Evolutionary conservation across 2,113 vertebrate species (phyloP).

Genomic region (Pelobates fuscus): DNA sequence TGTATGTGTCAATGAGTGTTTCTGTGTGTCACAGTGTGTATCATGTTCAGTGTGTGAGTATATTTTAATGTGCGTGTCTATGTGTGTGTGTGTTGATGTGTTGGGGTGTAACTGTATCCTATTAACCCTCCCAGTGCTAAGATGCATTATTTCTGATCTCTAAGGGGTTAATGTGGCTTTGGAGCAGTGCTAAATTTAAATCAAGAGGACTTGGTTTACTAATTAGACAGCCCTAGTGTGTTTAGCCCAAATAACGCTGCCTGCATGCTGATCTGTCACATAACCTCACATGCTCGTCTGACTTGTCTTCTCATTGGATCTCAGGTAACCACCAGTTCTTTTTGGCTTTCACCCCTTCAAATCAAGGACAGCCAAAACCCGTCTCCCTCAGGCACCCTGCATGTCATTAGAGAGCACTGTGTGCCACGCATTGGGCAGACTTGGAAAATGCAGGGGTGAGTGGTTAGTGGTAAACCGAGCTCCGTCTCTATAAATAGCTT

Average conservation of each 20-base stretch:
- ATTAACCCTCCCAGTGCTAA: no score
- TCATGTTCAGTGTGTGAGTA: no score
- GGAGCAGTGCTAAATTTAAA: not conserved
- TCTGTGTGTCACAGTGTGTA: no score
- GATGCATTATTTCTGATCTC: no score
- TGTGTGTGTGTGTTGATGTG: no score
- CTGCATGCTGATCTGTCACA: constrained; percentile 39
- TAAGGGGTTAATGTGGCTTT: constrained; percentile 7
- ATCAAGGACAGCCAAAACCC: constrained; percentile 18
- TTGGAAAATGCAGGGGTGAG: constrained; percentile 22
- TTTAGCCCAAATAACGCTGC: constrained; percentile 41
- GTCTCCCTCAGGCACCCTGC: constrained; percentile 23
- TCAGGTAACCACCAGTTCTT: constrained; percentile 45
- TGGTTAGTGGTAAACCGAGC: constrained; percentile 21
- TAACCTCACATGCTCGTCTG: constrained; percentile 35
- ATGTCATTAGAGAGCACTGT: constrained; percentile 32
- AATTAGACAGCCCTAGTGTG: constrained; percentile 20
- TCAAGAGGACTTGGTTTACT: constrained; percentile 1
- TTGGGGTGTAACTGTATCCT: no score
- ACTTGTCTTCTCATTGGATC: constrained; percentile 37
- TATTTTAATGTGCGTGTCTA: no score
- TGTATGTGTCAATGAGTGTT: no score
- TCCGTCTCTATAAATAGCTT: constrained; percentile 32
- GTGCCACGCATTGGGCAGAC: constrained; percentile 8
- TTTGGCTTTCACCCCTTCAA: constrained; percentile 45